A percentile compares a stretch with the other conserved stretches of the same genome.
Conservation (phyloP, 2,797 vertebrate genomes). For the Loriculus beryllinus region DNA sequence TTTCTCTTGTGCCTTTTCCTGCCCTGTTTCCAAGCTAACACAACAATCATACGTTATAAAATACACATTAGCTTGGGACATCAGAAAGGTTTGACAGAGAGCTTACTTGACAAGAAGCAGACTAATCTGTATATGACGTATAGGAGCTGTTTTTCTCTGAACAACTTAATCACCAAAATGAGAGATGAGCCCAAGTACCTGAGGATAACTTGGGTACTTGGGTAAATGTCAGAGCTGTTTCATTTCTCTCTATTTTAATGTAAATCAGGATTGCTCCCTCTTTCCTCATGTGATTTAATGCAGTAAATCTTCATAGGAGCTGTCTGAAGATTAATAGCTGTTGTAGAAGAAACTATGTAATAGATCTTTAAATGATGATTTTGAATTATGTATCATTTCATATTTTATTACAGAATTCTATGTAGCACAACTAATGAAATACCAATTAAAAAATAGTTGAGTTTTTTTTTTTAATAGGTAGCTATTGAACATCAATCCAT, state of each 20-base stretch:
- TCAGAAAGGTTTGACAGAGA: conserved; percentile 45
- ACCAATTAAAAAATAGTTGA: not conserved
- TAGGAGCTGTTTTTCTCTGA: conserved; percentile 50
- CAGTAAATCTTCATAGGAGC: conserved; percentile 43
- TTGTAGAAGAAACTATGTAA: conserved; percentile 10
- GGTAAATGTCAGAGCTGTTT: conserved; percentile 58
- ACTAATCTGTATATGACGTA: conserved; percentile 35
- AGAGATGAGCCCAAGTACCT: conserved; percentile 54
- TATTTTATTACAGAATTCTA: not conserved
- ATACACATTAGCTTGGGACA: not conserved
- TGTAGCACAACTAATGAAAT: not conserved
- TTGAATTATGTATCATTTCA: not conserved
- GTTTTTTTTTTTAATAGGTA: not conserved
- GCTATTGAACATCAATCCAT: not conserved
- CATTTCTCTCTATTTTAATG: conserved; percentile 31
- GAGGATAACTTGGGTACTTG: conserved; percentile 54
- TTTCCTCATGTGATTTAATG: not conserved
- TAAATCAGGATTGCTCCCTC: conserved; percentile 27
- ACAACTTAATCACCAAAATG: conserved; percentile 65
- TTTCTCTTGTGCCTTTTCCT: conserved; percentile 27
- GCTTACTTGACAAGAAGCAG: conserved; percentile 27
- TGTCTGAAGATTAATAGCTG: conserved; percentile 46
- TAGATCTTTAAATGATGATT: not conserved
- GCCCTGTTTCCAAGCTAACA: conserved; percentile 14
- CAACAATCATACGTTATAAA: not conserved